Evolutionary conservation across 2,888 invertebrate species (phyloP).

Genomic region (Cacoxenus indagator): DNA sequence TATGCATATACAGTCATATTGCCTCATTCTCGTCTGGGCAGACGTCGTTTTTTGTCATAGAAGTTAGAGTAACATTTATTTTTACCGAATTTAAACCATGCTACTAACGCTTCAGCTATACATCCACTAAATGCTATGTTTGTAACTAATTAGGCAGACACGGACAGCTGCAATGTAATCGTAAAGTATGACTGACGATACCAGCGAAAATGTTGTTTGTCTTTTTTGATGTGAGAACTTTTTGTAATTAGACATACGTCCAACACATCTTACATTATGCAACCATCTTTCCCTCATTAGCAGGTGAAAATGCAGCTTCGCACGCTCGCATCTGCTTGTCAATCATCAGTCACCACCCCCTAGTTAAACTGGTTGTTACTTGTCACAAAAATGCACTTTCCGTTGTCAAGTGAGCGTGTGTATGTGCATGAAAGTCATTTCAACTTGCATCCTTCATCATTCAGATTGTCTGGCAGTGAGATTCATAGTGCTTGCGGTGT

Average conservation of each 20-base stretch:
- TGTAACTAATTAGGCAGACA: neutral
- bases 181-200: too few relatives aligned
- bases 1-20: too few relatives aligned
- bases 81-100: too few relatives aligned
- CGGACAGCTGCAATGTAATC: too few relatives aligned
- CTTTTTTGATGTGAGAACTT: too few relatives aligned
- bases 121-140: too few relatives aligned
- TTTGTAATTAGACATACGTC: too few relatives aligned
- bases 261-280: slow-evolving; percentile 64
- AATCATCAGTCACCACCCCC: neutral
- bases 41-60: too few relatives aligned
- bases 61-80: too few relatives aligned
- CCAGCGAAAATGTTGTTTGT: neutral
- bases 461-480: neutral
- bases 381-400: neutral
- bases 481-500: too few relatives aligned
- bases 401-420: neutral
- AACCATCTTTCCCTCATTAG: slow-evolving; percentile 57
- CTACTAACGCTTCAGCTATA: too few relatives aligned
- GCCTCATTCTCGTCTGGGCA: too few relatives aligned
- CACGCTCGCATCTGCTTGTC: slow-evolving; percentile 4
- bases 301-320: slow-evolving; percentile 9
- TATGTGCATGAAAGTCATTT: neutral
- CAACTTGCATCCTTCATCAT: neutral
- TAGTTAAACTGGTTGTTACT: neutral